These are phyloP conservation scores for Columbina picui DNA, from an alignment of 2,113 vertebrate species.

Conservation along the genomic window DNA sequence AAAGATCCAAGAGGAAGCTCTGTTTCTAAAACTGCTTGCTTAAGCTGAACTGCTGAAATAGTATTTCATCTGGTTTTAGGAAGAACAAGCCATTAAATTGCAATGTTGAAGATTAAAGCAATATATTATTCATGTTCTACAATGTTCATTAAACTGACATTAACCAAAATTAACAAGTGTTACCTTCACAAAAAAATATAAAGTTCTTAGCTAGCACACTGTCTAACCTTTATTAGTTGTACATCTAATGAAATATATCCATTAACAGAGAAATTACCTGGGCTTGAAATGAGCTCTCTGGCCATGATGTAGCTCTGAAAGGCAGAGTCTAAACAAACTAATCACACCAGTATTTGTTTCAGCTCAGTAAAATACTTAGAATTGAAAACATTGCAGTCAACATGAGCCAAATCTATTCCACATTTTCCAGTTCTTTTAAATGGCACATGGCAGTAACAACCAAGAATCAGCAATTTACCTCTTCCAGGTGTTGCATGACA, in stretches of 20 bases:
- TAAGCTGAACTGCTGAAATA: not conserved
- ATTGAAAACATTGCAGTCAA: not conserved
- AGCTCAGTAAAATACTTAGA: not conserved
- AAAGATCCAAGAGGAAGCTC: not conserved
- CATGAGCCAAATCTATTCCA: not conserved
- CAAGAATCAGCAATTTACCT: not conserved
- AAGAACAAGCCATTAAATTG: not conserved
- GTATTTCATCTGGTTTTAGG: not conserved
- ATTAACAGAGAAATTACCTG: not conserved
- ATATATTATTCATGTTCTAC: not conserved
- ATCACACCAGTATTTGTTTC: not conserved
- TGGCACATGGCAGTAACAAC: accelerated
- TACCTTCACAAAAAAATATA: not conserved
- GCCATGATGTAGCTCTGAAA: not conserved
- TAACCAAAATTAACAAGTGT: not conserved
- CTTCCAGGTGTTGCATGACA: not conserved
- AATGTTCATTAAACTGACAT: not conserved
- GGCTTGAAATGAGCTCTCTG: not conserved
- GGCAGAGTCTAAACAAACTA: not conserved
- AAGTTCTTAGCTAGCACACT: not conserved
- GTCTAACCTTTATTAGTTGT: not conserved
- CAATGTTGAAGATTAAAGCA: not conserved
- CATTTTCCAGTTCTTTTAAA: not conserved
- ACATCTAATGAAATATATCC: not conserved
- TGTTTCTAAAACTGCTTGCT: not conserved